Percentiles rank a stretch among this genome's conserved stretches.
Conservation (phyloP, 2,113 vertebrate species). For the Cinclus cinclus region DNA sequence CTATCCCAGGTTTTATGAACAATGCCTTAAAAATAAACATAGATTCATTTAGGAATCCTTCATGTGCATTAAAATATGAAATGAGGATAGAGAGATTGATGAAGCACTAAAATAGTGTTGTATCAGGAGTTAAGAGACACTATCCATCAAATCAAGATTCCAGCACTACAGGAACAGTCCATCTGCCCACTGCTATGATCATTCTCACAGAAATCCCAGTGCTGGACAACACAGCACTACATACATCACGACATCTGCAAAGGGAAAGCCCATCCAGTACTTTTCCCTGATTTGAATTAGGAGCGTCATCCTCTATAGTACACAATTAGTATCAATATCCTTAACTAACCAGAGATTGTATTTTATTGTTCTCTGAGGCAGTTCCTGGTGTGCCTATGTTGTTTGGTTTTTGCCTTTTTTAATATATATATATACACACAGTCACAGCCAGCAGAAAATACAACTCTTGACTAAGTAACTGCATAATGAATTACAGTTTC, state of each 20-base stretch:
- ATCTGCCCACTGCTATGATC: not conserved
- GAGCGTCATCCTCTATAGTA: not conserved
- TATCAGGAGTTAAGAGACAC: not conserved
- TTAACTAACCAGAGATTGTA: not conserved
- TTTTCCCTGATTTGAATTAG: not conserved
- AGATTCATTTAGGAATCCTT: not conserved
- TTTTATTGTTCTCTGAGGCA: not conserved
- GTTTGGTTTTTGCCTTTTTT: rapidly evolving
- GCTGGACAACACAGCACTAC: not conserved
- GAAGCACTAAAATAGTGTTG: not conserved
- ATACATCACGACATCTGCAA: not conserved
- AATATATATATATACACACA: too few relatives aligned
- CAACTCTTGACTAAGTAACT: not conserved
- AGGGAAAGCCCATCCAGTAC: not conserved
- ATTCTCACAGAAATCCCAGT: not conserved
- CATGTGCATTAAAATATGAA: not conserved
- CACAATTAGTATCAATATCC: not conserved
- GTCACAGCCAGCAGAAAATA: not conserved
- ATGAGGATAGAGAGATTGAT: not conserved
- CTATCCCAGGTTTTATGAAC: not conserved
- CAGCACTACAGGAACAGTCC: not conserved
- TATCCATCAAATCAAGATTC: not conserved
- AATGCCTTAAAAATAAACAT: not conserved
- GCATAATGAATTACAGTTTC: not conserved
- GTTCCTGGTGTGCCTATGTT: not conserved